Evolutionary conservation across 2,888 invertebrate genomes (phyloP).

Genomic region (Falcaria lacertinaria): DNA sequence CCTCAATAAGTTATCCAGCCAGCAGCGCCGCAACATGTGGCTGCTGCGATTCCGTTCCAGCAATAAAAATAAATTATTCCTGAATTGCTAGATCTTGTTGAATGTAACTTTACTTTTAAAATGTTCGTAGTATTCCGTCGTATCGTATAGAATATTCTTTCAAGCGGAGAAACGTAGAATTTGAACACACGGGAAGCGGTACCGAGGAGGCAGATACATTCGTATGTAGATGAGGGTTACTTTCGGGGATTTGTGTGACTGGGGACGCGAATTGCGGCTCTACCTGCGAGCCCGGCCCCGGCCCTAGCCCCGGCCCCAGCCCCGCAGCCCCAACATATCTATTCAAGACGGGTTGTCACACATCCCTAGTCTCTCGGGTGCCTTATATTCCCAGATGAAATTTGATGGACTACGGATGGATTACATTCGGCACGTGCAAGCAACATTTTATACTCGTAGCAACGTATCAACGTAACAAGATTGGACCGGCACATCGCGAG

Average conservation of each 20-base stretch:
- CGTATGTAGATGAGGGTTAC: constrained; percentile 8
- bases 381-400: background rate
- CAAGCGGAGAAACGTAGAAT: constrained; percentile 1
- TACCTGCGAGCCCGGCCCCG: no score
- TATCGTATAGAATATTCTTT: background rate
- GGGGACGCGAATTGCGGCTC: background rate
- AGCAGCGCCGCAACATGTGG: background rate
- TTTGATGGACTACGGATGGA: constrained; percentile 1
- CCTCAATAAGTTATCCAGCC: background rate
- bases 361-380: background rate
- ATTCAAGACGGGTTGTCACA: constrained; percentile 4
- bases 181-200: background rate
- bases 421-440: background rate
- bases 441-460: background rate
- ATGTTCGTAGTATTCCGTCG: background rate
- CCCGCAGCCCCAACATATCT: background rate
- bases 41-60: background rate
- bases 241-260: constrained; percentile 1
- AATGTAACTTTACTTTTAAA: background rate
- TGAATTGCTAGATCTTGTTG: background rate
- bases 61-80: background rate
- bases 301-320: no score
- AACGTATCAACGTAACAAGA: background rate
- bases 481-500: background rate
- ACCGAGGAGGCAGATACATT: constrained; percentile 3